Base-by-base conservation (phyloP, 2,888 invertebrate species). In the Homarus gammarus region DNA sequence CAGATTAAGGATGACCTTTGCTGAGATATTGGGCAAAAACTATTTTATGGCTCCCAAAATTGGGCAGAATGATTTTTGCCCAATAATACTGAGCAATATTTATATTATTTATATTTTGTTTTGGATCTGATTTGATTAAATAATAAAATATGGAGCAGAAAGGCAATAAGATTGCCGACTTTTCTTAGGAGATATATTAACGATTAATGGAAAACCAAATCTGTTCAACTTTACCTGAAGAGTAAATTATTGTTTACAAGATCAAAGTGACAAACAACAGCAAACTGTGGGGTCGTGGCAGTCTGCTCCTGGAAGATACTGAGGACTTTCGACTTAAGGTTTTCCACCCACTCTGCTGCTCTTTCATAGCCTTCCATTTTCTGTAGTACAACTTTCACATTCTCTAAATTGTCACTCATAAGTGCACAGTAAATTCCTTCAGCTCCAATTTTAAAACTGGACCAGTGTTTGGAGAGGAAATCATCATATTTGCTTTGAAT, bases 401-500 rank as follows among this genome's bases (percentile, higher is more conserved):
- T 64, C 12, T 56, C 56, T 18, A 56, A 27, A 6, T 27, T 27
- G 27, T 64, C 64, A 27, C 8, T 5, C 31, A 27, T 64, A 6
- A 64, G 8, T 6, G 27, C 27, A 27, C 27, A 27, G 5, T 64
- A 27, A 64, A 22, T 64, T 6, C 64, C 64, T 27, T 22, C 27
- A 3, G n/a, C n/a, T 27, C 8, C 27, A 27, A 8, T 3, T 27
- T 64, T 27, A 22, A 27, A 64, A 27, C 27, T 64, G 64, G 27
- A 27, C 64, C 64, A 64, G 64, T 64, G 27, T 12, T 10, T 3
- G n/a, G 1, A 27, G 0, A 64, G 27, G 64, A 27, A 64, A 3
- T 64, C 64, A 64, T 75, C 64, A 64, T 75, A 75, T 33, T 75
- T 75, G 8, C 27, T 33, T 18, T 22, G 8, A 22, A 79, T 6